These are phyloP conservation scores for Diplosoma virens DNA, from an alignment of 23 tunicate species.

Conservation along the genomic window DNA sequence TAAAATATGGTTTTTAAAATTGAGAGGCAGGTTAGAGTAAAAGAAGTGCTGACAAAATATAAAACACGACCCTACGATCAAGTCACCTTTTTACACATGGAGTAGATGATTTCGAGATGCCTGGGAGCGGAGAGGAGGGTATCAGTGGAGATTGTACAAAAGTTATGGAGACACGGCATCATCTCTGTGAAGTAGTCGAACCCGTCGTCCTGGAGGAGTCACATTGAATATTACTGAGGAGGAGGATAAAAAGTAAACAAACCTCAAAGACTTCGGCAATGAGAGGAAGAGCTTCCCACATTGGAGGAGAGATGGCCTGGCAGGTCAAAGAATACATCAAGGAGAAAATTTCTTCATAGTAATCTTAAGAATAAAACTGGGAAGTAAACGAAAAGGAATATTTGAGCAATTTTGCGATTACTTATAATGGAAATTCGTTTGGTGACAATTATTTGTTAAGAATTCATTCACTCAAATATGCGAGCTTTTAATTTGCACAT, in stretches of 20 bases:
- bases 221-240: background rate
- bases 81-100: slow-evolving; percentile 88
- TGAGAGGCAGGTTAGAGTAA: no score
- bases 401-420: no score
- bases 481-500: no score
- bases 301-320: slow-evolving; percentile 84
- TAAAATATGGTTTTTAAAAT: no score
- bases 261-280: slow-evolving; percentile 78
- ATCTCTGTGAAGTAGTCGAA: slow-evolving; percentile 94
- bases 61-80: background rate
- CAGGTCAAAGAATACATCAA: slow-evolving; percentile 94
- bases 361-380: no score
- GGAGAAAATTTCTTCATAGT: slow-evolving; percentile 91
- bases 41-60: no score
- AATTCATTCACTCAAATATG: no score
- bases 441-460: no score
- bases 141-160: slow-evolving; percentile 75
- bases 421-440: no score
- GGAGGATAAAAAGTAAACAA: background rate
- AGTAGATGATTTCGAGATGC: slow-evolving; percentile 70
- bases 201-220: slow-evolving; percentile 63
- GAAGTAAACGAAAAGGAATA: no score
- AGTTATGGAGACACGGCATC: slow-evolving; percentile 98
- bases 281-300: slow-evolving; percentile 96
- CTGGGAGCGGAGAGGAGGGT: slow-evolving; percentile 63